Percentiles rank a stretch among this genome's conserved stretches.
phyloP scores from a whole-genome alignment of 2,113 vertebrate genomes.

The Emydocephalus ijimae region DNA sequence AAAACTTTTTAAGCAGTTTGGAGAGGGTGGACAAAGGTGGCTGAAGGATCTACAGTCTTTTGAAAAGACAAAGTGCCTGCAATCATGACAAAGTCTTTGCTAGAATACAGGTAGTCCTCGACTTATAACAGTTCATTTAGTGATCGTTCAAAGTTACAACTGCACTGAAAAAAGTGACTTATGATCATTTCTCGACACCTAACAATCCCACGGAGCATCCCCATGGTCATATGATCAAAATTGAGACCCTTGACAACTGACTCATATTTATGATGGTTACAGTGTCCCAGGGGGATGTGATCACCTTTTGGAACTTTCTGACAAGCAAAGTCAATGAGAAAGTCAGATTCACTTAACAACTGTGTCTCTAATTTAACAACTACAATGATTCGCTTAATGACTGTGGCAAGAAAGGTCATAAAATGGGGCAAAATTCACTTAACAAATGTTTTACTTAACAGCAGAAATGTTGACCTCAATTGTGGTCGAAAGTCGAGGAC shows the following conservation, averaged over 20 bases:
- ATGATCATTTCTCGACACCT: neutral
- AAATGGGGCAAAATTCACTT: neutral
- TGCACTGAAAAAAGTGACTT: neutral
- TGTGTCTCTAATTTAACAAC: neutral
- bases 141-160: neutral
- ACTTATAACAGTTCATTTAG: neutral
- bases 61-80: neutral
- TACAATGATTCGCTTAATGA: neutral
- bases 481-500: neutral
- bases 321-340: neutral
- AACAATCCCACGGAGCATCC: neutral
- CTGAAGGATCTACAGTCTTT: neutral
- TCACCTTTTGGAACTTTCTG: neutral
- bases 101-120: neutral
- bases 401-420: neutral
- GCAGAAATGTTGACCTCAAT: neutral
- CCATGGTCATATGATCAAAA: neutral
- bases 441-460: neutral
- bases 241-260: neutral
- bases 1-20: neutral
- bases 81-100: neutral
- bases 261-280: neutral
- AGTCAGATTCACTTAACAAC: neutral
- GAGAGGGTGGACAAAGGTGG: neutral
- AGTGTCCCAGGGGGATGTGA: fast-evolving